Conservation (phyloP, 2,113 vertebrate species). For the Zosterops hypoxanthus region DNA sequence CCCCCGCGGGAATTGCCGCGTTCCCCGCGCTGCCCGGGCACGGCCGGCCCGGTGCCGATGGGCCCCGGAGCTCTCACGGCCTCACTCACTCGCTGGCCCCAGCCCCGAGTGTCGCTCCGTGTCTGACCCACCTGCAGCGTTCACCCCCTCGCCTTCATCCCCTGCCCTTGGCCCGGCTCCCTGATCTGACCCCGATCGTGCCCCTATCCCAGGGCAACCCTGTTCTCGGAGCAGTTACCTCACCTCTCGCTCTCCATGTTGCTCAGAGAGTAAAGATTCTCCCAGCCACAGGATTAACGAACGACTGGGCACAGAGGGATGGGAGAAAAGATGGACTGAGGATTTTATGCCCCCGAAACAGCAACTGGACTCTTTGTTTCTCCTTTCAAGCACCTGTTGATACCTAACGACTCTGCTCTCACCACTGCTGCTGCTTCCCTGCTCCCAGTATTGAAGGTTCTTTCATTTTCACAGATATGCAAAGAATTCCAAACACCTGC, state of each 20-base stretch:
- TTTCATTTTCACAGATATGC: background rate
- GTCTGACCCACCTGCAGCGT: background rate
- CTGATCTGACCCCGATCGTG: too few species aligned
- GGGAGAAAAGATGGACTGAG: background rate
- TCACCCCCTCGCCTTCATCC: background rate
- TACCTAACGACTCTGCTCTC: background rate
- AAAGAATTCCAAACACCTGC: background rate
- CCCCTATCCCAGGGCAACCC: background rate
- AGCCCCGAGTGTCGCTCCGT: background rate
- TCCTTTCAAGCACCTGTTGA: background rate
- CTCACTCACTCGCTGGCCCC: background rate
- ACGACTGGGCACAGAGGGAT: fast-evolving
- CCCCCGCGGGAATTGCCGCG: too few species aligned
- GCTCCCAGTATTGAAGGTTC: background rate
- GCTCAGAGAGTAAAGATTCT: background rate
- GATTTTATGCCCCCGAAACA: background rate
- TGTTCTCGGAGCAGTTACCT: background rate
- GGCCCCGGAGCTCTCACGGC: too few species aligned
- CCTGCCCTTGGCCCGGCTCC: too few species aligned
- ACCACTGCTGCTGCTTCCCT: background rate
- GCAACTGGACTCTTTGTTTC: fast-evolving
- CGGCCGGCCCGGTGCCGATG: too few species aligned
- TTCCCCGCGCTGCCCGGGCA: too few species aligned
- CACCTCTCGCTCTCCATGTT: fast-evolving
- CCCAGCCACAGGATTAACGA: background rate